A percentile compares a stretch with the other conserved stretches of the same genome.
These are phyloP conservation scores for Aromia moschata DNA, from an alignment of 2,888 invertebrate genomes.

Conservation along the genomic window DNA sequence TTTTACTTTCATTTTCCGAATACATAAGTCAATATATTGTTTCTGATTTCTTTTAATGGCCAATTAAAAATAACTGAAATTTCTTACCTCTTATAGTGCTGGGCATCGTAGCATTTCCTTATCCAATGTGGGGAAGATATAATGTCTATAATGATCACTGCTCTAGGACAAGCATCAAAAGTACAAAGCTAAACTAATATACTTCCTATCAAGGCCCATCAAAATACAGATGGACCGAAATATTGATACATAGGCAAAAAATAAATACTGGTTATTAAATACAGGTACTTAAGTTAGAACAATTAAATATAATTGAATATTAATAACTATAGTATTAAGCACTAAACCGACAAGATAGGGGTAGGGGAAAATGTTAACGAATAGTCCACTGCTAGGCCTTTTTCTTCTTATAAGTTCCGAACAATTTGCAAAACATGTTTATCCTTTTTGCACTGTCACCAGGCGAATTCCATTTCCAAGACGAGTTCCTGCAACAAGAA, in stretches of 20 bases:
- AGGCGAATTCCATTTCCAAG: slow-evolving; percentile 26
- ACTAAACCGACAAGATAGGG: slow-evolving; percentile 9
- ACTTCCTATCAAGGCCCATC: slow-evolving; percentile 4
- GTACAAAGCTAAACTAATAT: neutral
- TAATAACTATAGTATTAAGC: slow-evolving; percentile 3
- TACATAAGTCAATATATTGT: too few relatives aligned
- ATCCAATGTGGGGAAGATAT: slow-evolving; percentile 17
- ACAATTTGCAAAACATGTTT: slow-evolving; percentile 57
- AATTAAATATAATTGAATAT: neutral
- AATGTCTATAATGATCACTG: slow-evolving; percentile 17
- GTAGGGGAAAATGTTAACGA: neutral
- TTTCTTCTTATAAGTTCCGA: slow-evolving; percentile 59
- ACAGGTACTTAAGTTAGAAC: slow-evolving; percentile 20
- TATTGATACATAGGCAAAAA: slow-evolving; percentile 7
- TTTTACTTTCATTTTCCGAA: neutral
- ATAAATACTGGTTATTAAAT: slow-evolving; percentile 18
- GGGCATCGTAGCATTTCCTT: slow-evolving; percentile 61
- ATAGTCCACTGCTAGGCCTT: slow-evolving; percentile 42
- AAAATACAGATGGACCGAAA: neutral
- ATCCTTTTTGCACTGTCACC: slow-evolving; percentile 15
- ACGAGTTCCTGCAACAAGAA: slow-evolving; percentile 21
- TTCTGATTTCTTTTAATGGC: too few relatives aligned
- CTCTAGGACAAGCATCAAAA: neutral
- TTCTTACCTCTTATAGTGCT: slow-evolving; percentile 64
- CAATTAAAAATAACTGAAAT: neutral